Evolutionary conservation across 2,113 vertebrate genomes (phyloP).

Genomic region (Bothrops jararaca): DNA sequence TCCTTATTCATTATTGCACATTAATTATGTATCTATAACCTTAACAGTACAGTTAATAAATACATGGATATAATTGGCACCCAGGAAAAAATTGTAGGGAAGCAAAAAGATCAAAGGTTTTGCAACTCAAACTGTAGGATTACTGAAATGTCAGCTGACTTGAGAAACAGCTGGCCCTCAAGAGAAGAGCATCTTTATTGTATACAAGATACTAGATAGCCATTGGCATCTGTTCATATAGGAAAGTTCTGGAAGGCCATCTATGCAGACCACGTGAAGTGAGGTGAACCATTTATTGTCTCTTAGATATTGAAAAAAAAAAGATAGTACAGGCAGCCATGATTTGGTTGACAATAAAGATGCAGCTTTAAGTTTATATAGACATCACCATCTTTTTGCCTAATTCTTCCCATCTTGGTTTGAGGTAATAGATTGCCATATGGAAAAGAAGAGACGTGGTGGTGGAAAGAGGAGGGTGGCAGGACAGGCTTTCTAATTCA

Average conservation of each 20-base stretch:
- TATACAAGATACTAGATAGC: not conserved
- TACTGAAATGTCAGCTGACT: not conserved
- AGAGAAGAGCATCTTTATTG: not conserved
- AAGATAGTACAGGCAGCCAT: not conserved
- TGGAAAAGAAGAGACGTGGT: not conserved
- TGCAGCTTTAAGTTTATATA: not conserved
- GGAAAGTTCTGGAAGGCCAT: not conserved
- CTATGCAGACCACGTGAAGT: not conserved
- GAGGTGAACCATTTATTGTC: not conserved
- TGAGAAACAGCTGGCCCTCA: not conserved
- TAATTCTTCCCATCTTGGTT: not conserved
- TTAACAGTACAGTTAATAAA: not conserved
- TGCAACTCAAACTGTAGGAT: not conserved
- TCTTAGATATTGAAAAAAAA: not conserved
- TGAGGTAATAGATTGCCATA: not conserved
- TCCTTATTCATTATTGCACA: constrained; percentile 20
- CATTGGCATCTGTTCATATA: not conserved
- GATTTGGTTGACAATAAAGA: not conserved
- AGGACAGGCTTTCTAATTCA: not conserved
- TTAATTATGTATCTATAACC: not conserved
- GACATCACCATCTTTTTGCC: not conserved
- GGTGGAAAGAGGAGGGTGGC: not conserved
- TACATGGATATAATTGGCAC: not conserved
- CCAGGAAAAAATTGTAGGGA: constrained; percentile 5
- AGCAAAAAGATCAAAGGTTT: not conserved